A percentile compares a stretch with the other conserved stretches of the same genome.
These are phyloP conservation scores for Crotophaga sulcirostris DNA, from an alignment of 2,113 vertebrate species.

Conservation along the genomic window DNA sequence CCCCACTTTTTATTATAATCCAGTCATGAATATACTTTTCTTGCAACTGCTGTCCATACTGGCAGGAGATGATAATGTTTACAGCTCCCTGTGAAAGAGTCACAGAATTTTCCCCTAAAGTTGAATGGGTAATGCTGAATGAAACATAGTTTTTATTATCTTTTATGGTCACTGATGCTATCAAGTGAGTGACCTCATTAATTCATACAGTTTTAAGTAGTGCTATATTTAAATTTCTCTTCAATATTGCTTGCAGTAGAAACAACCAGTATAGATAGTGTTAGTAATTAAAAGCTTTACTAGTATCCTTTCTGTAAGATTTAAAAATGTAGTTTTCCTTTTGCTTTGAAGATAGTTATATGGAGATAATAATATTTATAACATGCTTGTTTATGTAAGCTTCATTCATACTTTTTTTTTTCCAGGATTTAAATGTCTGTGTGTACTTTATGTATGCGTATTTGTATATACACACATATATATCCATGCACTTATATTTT, in stretches of 20 bases:
- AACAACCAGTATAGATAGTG: not conserved
- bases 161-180: not conserved
- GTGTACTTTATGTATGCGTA: not conserved
- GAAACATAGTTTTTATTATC: not conserved
- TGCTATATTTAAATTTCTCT: not conserved
- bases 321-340: not conserved
- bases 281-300: not conserved
- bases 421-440: not conserved
- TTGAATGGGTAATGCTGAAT: not conserved
- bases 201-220: not conserved
- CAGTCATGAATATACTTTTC: not conserved
- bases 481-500: not conserved
- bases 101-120: not conserved
- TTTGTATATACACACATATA: too few species aligned
- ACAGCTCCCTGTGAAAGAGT: not conserved
- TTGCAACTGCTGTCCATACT: not conserved
- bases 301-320: not conserved
- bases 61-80: not conserved
- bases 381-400: fast-evolving
- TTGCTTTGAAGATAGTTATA: not conserved
- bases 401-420: not conserved
- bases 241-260: not conserved
- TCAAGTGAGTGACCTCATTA: not conserved
- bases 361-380: not conserved
- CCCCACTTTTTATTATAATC: not conserved